Percentiles rank a stretch among this genome's conserved stretches.
phyloP scores from a whole-genome alignment of 2,113 vertebrate species.

The Thamnophis sirtalis region DNA sequence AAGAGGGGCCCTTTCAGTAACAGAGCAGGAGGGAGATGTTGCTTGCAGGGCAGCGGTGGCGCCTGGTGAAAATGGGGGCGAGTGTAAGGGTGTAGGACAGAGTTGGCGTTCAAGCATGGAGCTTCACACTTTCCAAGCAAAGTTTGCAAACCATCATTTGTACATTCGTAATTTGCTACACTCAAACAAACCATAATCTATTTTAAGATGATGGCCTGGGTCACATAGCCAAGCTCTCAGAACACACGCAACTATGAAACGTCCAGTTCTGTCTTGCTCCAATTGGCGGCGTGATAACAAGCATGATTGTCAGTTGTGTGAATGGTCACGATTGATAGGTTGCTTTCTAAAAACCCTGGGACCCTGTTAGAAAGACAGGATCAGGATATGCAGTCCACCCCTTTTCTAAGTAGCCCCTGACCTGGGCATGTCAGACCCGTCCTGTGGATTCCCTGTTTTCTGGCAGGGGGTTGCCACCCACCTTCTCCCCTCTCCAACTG shows the following conservation, averaged over 20 bases:
- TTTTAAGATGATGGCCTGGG: background rate
- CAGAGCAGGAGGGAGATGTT: background rate
- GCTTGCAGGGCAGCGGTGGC: background rate
- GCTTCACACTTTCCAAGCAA: background rate
- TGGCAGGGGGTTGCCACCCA: background rate
- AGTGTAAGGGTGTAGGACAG: rapidly evolving
- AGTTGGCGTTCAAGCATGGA: background rate
- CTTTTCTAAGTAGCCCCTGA: background rate
- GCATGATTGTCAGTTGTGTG: background rate
- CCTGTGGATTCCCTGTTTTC: background rate
- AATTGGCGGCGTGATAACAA: background rate
- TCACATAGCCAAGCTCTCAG: background rate
- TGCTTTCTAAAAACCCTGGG: background rate
- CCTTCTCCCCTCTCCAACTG: background rate
- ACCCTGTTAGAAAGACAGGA: background rate
- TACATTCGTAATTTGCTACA: background rate
- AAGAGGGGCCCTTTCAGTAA: background rate
- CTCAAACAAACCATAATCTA: background rate
- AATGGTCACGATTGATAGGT: background rate
- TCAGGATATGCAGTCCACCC: background rate
- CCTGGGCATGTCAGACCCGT: background rate
- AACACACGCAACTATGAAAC: background rate
- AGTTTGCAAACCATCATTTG: background rate
- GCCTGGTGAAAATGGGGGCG: background rate
- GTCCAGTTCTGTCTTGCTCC: background rate